Conservation (phyloP, 2,797 vertebrate species). For the Clamator glandarius region DNA sequence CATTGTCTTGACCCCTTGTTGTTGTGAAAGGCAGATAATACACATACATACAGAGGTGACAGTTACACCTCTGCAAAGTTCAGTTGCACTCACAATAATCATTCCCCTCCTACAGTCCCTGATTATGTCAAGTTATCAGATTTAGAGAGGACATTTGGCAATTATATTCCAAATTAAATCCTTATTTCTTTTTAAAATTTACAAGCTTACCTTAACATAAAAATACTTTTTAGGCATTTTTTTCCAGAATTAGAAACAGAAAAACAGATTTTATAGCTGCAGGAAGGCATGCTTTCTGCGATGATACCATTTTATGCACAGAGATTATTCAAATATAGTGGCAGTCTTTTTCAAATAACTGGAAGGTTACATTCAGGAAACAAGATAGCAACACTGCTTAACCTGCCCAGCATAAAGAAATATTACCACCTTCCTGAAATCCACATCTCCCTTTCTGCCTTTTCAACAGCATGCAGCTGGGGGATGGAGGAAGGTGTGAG, state of each 20-base stretch:
- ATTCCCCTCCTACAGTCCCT: not conserved
- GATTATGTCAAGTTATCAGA: not conserved
- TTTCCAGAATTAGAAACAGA: constrained; percentile 24
- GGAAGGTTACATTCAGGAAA: not conserved
- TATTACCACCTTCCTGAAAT: not conserved
- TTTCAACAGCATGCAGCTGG: not conserved
- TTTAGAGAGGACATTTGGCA: not conserved
- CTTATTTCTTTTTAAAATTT: constrained; percentile 39
- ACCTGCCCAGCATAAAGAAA: not conserved
- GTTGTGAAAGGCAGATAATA: not conserved
- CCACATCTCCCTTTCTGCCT: not conserved
- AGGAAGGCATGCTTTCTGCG: not conserved
- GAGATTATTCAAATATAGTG: not conserved
- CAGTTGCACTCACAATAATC: not conserved
- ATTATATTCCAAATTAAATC: constrained; percentile 14
- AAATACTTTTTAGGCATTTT: not conserved
- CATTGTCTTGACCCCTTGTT: not conserved
- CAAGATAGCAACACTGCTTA: not conserved
- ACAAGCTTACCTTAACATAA: not conserved
- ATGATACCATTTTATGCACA: not conserved
- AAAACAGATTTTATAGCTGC: not conserved
- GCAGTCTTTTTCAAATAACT: not conserved
- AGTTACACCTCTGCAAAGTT: not conserved
- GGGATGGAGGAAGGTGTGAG: not conserved
- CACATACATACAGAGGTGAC: fast-evolving